Conservation (phyloP, 1,140 invertebrate genomes). For the Lasioglossum baleicum region DNA sequence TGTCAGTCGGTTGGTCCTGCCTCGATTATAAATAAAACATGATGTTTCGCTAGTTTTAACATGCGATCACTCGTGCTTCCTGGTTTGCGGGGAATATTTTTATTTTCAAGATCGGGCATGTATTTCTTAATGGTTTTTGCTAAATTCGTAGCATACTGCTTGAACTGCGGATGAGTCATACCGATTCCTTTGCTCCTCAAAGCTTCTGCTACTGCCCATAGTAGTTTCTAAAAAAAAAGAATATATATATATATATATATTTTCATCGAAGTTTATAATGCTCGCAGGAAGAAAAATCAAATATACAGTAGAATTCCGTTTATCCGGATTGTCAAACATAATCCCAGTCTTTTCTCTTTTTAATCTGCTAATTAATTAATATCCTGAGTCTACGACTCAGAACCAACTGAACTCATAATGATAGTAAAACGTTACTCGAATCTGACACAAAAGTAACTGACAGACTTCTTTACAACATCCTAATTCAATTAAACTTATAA, state of each 20-base stretch:
- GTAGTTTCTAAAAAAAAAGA: conserved; percentile 82
- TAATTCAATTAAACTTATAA: too few species aligned
- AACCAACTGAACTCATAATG: too few species aligned
- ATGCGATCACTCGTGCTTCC: conserved; percentile 81
- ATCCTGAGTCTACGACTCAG: too few species aligned
- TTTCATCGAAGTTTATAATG: neutral
- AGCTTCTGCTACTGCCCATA: conserved; percentile 86
- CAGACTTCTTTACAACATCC: too few species aligned
- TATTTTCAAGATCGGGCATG: conserved; percentile 75
- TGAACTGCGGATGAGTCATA: conserved; percentile 83
- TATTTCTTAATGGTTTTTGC: conserved; percentile 82
- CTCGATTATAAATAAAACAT: conserved; percentile 83
- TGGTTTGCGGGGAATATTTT: conserved; percentile 74
- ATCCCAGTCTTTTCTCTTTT: too few species aligned
- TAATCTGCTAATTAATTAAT: too few species aligned
- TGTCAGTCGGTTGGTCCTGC: conserved; percentile 70
- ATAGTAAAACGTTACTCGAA: too few species aligned
- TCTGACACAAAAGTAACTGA: too few species aligned
- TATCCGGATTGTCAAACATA: too few species aligned
- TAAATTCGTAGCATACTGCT: conserved; percentile 82
- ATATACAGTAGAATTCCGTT: too few species aligned
- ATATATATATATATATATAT: neutral
- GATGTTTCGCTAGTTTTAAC: conserved; percentile 83
- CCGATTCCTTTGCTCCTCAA: conserved; percentile 83
- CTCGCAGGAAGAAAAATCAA: neutral